phyloP scores from a whole-genome alignment of 2,113 vertebrate species.

The Leucosticte australis region DNA sequence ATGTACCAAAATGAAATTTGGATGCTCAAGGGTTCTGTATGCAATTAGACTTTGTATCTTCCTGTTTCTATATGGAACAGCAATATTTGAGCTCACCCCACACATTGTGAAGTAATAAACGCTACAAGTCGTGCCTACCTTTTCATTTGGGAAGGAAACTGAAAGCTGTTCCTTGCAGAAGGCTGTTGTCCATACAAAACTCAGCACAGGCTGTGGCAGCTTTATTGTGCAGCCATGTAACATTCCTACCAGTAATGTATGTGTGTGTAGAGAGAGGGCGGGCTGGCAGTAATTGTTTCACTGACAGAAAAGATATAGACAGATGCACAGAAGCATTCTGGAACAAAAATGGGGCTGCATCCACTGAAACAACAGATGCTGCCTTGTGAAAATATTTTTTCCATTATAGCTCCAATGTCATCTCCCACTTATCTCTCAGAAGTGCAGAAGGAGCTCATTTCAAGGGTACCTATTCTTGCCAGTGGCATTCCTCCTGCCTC shows the following conservation, averaged over 20 bases:
- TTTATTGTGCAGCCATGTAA: slow-evolving; percentile 18
- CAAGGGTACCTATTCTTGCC: slow-evolving; percentile 65
- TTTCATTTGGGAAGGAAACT: background rate
- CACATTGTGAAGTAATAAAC: background rate
- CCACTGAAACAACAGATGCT: slow-evolving; percentile 65
- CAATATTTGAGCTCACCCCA: background rate
- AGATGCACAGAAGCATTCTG: slow-evolving; percentile 62
- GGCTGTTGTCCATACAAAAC: background rate
- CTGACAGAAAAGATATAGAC: slow-evolving; percentile 61
- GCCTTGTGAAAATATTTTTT: slow-evolving; percentile 52
- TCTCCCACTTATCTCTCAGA: slow-evolving; percentile 60
- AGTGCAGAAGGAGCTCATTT: slow-evolving; percentile 58
- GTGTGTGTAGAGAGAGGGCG: background rate
- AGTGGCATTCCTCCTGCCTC: slow-evolving; percentile 46
- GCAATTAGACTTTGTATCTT: background rate
- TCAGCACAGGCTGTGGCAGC: background rate
- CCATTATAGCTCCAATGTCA: slow-evolving; percentile 52
- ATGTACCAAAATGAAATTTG: background rate
- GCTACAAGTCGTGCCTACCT: background rate
- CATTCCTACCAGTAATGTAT: slow-evolving; percentile 41
- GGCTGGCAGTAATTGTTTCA: slow-evolving; percentile 49
- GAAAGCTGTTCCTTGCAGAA: background rate
- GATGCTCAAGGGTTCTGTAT: background rate
- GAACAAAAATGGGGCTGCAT: slow-evolving; percentile 48
- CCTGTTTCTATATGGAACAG: background rate